phyloP scores from a whole-genome alignment of 2,888 invertebrate species.

The Ditula angustiorana region DNA sequence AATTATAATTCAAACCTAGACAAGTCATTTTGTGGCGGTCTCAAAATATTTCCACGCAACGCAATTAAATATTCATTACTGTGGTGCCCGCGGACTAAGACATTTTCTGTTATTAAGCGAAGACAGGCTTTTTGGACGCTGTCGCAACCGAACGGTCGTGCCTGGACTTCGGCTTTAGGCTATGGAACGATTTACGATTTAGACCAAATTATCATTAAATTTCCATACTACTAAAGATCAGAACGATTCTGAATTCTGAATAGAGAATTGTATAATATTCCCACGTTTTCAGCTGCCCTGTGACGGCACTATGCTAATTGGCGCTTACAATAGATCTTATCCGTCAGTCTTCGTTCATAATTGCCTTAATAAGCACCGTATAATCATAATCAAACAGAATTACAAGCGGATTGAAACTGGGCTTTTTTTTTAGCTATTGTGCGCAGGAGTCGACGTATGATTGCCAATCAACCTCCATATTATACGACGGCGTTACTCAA shows the following conservation, averaged over 20 bases:
- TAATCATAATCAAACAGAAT: conserved; percentile 78
- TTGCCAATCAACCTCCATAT: conserved; percentile 66
- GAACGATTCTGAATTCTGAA: conserved; percentile 29
- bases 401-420: conserved; percentile 68
- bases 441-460: conserved; percentile 43
- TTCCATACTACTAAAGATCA: conserved; percentile 25
- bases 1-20: conserved; percentile 65
- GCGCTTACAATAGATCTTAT: conserved; percentile 65
- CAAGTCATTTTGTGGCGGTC: conserved; percentile 52
- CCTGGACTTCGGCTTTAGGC: conserved; percentile 48
- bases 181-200: conserved; percentile 49
- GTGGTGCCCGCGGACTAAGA: conserved; percentile 60
- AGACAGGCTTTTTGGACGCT: conserved; percentile 58
- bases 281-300: conserved; percentile 52
- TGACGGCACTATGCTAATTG: conserved; percentile 67
- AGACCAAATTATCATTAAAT: conserved; percentile 41
- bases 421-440: conserved; percentile 66
- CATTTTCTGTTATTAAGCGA: conserved; percentile 72
- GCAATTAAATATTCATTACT: conserved; percentile 83
- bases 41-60: conserved; percentile 72
- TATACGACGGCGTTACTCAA: conserved; percentile 53
- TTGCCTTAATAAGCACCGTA: conserved; percentile 75
- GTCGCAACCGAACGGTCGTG: conserved; percentile 25
- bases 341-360: conserved; percentile 68
- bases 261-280: conserved; percentile 48